Evolutionary conservation across 2,888 invertebrate species (phyloP).

Genomic region (Drosophila macrospina): DNA sequence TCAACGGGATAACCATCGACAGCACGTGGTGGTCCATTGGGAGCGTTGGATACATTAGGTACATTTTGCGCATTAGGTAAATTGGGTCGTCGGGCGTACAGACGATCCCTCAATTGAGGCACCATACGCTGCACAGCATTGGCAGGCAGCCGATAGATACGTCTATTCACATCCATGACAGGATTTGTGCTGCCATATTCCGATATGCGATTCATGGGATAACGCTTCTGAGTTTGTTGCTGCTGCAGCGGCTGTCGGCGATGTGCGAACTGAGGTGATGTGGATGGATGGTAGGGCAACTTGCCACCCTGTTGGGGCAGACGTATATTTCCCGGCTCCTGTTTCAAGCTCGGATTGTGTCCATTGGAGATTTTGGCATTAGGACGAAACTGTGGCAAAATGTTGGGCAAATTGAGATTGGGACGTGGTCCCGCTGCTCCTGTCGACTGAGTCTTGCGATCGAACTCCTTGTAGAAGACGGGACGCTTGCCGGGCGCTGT

Average conservation of each 20-base stretch:
- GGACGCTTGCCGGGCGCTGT: slow-evolving; percentile 41
- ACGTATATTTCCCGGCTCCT: slow-evolving; percentile 84
- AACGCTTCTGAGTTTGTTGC: slow-evolving; percentile 71
- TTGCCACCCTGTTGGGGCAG: slow-evolving; percentile 70
- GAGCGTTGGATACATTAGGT: not conserved
- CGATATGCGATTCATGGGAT: slow-evolving; percentile 81
- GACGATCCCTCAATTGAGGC: slow-evolving; percentile 61
- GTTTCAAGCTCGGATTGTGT: slow-evolving; percentile 77
- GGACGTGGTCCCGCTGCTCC: slow-evolving; percentile 51
- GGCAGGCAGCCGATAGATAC: slow-evolving; percentile 82
- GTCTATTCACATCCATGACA: slow-evolving; percentile 77
- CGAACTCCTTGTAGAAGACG: slow-evolving; percentile 79
- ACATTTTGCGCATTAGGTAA: not conserved
- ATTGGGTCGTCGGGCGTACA: slow-evolving; percentile 74
- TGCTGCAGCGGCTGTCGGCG: slow-evolving; percentile 80
- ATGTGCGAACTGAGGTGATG: slow-evolving; percentile 83
- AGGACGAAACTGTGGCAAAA: slow-evolving; percentile 90
- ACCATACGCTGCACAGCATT: slow-evolving; percentile 50
- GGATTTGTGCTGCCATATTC: slow-evolving; percentile 63
- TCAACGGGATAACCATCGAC: slow-evolving; percentile 75
- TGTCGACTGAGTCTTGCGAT: slow-evolving; percentile 78
- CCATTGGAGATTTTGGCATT: slow-evolving; percentile 87
- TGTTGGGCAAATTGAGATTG: slow-evolving; percentile 87
- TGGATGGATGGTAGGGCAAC: slow-evolving; percentile 64
- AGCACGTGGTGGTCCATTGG: slow-evolving; percentile 42